phyloP scores from a whole-genome alignment of 1,140 invertebrate genomes.

The Zaprionus kolodkinae region DNA sequence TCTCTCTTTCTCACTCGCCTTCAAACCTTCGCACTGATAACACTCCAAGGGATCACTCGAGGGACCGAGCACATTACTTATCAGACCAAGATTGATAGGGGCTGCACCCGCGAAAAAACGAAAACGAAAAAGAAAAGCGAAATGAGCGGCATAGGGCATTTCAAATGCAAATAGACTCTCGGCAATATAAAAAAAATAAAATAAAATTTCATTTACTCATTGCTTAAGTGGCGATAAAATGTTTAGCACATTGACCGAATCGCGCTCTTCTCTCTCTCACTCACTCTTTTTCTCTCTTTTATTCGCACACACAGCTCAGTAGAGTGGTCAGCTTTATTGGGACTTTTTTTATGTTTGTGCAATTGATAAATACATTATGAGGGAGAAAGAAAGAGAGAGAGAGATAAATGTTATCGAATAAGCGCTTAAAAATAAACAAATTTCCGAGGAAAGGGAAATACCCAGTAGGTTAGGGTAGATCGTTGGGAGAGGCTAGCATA shows the following conservation, averaged over 20 bases:
- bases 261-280: not conserved
- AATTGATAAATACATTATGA: slow-evolving; percentile 50
- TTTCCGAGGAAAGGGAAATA: not conserved
- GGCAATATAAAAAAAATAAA: slow-evolving; percentile 33
- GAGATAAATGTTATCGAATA: not conserved
- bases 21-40: slow-evolving; percentile 52
- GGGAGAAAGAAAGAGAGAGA: not conserved
- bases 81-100: slow-evolving; percentile 9
- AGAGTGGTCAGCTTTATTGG: slow-evolving; percentile 43
- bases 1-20: not conserved
- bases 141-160: slow-evolving; percentile 8
- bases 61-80: slow-evolving; percentile 15
- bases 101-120: slow-evolving; percentile 5
- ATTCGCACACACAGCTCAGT: not conserved
- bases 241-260: slow-evolving; percentile 42
- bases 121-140: not conserved
- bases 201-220: slow-evolving; percentile 59
- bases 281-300: not conserved
- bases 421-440: slow-evolving; percentile 1
- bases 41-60: not conserved
- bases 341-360: slow-evolving; percentile 44
- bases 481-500: not conserved
- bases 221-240: slow-evolving; percentile 65
- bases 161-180: slow-evolving; percentile 42
- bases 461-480: not conserved